Percentiles rank a stretch among this genome's conserved stretches.
phyloP scores from a whole-genome alignment of 2,888 invertebrate species.

The Phalangium opilio region DNA sequence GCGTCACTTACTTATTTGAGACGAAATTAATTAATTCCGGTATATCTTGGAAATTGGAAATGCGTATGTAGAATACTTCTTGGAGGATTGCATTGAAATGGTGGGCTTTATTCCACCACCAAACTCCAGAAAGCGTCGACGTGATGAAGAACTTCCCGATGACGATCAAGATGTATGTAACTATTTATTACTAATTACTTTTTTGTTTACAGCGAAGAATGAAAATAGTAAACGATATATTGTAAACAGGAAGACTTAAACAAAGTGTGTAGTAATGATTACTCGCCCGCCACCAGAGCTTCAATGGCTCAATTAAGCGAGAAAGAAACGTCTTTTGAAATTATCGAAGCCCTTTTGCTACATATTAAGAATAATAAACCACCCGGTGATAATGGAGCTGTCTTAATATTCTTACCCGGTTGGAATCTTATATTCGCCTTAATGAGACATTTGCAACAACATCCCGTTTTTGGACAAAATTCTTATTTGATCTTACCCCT shows the following conservation, averaged over 20 bases:
- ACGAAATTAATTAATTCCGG: not conserved
- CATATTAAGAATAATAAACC: constrained; percentile 38
- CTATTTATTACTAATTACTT: too few relatives aligned
- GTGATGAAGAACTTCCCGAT: constrained; percentile 7
- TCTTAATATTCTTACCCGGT: constrained; percentile 84
- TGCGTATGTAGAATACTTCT: constrained; percentile 62
- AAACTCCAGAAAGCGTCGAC: constrained; percentile 39
- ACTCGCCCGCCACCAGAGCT: constrained; percentile 41
- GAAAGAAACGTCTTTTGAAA: constrained; percentile 65
- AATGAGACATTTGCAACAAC: constrained; percentile 64
- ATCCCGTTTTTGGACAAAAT: constrained; percentile 49
- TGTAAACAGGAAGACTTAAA: constrained; percentile 38
- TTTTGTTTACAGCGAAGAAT: not conserved
- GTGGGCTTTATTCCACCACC: constrained; percentile 63
- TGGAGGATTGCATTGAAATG: constrained; percentile 83
- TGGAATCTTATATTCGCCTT: constrained; percentile 93
- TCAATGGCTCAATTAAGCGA: constrained; percentile 66
- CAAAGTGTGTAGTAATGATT: constrained; percentile 39
- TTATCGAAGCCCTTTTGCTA: constrained; percentile 53
- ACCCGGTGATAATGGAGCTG: constrained; percentile 50
- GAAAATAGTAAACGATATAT: not conserved
- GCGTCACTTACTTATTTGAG: not conserved
- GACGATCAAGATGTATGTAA: constrained; percentile 14
- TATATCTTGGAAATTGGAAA: not conserved
- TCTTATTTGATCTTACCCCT: constrained; percentile 69